Evolutionary conservation across 2,888 invertebrate species (phyloP).

Genomic region (Volucella zonaria): DNA sequence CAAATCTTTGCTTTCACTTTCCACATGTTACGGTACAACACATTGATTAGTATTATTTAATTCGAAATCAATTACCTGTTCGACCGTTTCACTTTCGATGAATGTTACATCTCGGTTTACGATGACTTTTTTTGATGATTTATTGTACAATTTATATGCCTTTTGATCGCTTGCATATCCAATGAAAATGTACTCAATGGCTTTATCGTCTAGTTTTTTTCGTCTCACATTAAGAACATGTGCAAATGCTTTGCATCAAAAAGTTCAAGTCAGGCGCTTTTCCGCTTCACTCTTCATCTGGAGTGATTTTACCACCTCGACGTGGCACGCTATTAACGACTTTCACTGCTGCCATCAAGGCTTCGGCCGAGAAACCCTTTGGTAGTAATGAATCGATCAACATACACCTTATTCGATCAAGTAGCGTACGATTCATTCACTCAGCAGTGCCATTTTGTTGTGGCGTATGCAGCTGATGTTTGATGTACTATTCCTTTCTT

Average conservation of each 20-base stretch:
- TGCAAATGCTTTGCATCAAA: constrained; percentile 42
- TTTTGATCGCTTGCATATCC: constrained; percentile 22
- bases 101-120: constrained; percentile 28
- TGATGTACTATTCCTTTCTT: constrained; percentile 16
- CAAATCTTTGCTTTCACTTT: not conserved
- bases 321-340: constrained; percentile 33
- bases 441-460: constrained; percentile 19
- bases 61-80: constrained; percentile 29
- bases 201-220: constrained; percentile 42
- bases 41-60: constrained; percentile 10
- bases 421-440: constrained; percentile 17
- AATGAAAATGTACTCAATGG: constrained; percentile 28
- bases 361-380: constrained; percentile 40
- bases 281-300: constrained; percentile 74
- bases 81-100: constrained; percentile 30
- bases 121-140: constrained; percentile 16
- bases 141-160: constrained; percentile 26
- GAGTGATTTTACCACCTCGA: constrained; percentile 27
- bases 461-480: constrained; percentile 13
- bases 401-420: constrained; percentile 9
- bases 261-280: constrained; percentile 39
- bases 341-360: constrained; percentile 25
- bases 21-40: constrained; percentile 13
- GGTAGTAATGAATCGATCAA: constrained; percentile 11
- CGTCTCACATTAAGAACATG: constrained; percentile 29